Conservation (phyloP, 2,797 vertebrate genomes). For the Arremon brunneinucha region DNA sequence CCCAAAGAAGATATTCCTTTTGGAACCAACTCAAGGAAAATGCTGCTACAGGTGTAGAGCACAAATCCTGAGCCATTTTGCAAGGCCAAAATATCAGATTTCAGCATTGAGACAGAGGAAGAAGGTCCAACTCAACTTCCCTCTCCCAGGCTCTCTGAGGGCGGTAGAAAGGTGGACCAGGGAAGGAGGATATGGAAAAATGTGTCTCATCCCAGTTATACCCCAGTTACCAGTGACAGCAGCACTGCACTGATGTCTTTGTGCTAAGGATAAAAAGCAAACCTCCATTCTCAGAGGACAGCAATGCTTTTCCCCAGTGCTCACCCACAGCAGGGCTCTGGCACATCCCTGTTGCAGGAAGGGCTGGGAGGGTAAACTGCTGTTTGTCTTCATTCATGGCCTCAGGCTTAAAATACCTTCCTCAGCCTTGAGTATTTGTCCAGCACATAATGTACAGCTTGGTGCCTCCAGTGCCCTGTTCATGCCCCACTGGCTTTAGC, state of each 20-base stretch:
- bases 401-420: background rate
- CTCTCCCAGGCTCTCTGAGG: background rate
- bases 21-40: background rate
- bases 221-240: background rate
- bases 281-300: background rate
- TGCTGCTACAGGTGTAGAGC: background rate
- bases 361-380: background rate
- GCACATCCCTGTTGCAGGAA: background rate
- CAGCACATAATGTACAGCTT: background rate
- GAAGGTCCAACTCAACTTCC: background rate
- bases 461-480: background rate
- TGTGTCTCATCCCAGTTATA: accelerated
- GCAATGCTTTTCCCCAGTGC: background rate
- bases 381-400: background rate
- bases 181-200: background rate
- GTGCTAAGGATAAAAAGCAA: background rate
- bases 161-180: background rate
- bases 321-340: background rate
- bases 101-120: background rate
- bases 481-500: background rate
- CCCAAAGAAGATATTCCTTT: background rate
- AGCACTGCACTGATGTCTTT: background rate
- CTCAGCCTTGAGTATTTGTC: background rate
- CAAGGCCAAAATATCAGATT: background rate
- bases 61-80: background rate